phyloP scores from a whole-genome alignment of 2,888 invertebrate species.

The Pachydiplax longipennis region DNA sequence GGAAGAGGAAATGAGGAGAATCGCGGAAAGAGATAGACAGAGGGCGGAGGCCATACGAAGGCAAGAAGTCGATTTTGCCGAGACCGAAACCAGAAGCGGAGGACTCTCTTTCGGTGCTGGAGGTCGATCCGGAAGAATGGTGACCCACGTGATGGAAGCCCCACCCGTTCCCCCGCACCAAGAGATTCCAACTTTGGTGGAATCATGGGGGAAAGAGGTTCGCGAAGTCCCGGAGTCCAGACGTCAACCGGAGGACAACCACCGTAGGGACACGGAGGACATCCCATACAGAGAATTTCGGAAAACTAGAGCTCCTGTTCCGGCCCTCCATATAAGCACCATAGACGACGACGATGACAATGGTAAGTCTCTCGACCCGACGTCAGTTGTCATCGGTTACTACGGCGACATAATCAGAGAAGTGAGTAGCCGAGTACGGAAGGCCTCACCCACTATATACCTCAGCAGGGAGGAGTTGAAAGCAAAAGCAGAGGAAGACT shows the following conservation, averaged over 20 bases:
- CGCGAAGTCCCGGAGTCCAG: background rate
- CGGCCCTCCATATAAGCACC: constrained; percentile 17
- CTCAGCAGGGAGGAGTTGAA: constrained; percentile 70
- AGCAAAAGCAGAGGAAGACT: constrained; percentile 65
- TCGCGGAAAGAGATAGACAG: background rate
- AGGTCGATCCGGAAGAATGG: constrained; percentile 21
- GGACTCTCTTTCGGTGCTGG: constrained; percentile 14
- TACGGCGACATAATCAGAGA: constrained; percentile 40
- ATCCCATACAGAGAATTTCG: background rate
- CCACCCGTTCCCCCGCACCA: background rate
- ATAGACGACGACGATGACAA: constrained; percentile 9
- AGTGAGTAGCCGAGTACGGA: background rate
- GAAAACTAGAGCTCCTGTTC: background rate
- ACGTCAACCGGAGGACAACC: background rate
- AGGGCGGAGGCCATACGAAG: background rate
- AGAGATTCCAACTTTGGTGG: background rate
- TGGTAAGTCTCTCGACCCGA: constrained; percentile 10
- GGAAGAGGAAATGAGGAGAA: background rate
- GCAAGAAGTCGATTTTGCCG: background rate
- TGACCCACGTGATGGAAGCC: background rate
- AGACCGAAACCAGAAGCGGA: background rate
- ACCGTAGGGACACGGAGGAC: background rate
- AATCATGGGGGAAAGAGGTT: background rate
- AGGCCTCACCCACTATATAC: constrained; percentile 61
- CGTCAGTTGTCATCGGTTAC: constrained; percentile 3